phyloP scores from a whole-genome alignment of 1,140 invertebrate genomes.

The Pogonomyrmex barbatus region DNA sequence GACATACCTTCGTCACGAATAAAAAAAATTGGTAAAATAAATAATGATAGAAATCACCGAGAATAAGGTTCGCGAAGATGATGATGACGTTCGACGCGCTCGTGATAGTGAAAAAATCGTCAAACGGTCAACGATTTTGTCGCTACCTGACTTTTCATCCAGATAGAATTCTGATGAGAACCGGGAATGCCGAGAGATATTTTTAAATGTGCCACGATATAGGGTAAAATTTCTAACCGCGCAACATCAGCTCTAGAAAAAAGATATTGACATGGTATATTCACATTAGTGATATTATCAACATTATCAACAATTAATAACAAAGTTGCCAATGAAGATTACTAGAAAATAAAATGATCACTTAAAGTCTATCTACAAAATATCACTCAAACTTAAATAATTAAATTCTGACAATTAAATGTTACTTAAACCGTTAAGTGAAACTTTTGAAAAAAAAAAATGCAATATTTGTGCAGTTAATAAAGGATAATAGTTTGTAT shows the following conservation, averaged over 20 bases:
- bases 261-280: not conserved
- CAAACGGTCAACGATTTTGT: slow-evolving; percentile 50
- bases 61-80: slow-evolving; percentile 29
- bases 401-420: not conserved
- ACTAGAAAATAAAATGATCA: not conserved
- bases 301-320: not conserved
- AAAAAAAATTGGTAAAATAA: slow-evolving; percentile 17
- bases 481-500: too few relatives aligned
- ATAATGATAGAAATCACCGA: not conserved
- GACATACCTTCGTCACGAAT: slow-evolving; percentile 32
- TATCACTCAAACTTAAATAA: not conserved
- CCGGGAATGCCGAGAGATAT: slow-evolving; percentile 5
- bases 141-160: not conserved
- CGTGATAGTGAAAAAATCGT: slow-evolving; percentile 11
- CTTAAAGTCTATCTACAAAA: not conserved
- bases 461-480: too few relatives aligned
- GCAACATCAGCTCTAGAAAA: not conserved
- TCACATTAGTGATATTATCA: too few relatives aligned
- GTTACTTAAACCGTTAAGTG: not conserved
- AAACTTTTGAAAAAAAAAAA: not conserved
- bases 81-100: slow-evolving; percentile 35
- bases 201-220: slow-evolving; percentile 18
- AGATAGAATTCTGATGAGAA: slow-evolving; percentile 3
- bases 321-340: not conserved
- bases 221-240: slow-evolving; percentile 16